Evolutionary conservation across 1,140 invertebrate species (phyloP).

Genomic region (Magallana ariakensis): DNA sequence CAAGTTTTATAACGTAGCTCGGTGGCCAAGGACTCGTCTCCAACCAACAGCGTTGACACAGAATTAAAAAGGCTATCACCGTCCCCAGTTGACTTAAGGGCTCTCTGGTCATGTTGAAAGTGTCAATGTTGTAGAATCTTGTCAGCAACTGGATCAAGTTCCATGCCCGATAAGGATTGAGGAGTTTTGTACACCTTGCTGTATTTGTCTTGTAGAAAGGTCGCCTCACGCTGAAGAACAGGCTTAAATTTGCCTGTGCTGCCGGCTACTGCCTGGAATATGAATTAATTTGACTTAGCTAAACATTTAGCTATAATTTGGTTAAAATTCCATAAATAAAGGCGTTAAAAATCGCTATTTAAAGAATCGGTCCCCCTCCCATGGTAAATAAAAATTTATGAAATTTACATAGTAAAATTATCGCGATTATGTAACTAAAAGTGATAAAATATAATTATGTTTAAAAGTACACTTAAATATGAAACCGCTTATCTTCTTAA

Average conservation of each 20-base stretch:
- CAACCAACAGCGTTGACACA: constrained; percentile 11
- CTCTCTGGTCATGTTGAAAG: not conserved
- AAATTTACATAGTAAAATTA: too few species aligned
- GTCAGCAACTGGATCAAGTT: constrained; percentile 16
- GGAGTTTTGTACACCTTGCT: not conserved
- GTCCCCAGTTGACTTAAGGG: constrained; percentile 27
- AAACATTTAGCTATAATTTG: too few species aligned
- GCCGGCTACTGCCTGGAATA: not conserved
- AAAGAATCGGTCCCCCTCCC: too few species aligned
- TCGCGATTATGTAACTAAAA: too few species aligned
- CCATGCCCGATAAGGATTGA: not conserved
- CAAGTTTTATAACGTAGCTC: constrained; percentile 40
- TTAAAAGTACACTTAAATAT: too few species aligned
- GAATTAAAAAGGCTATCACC: constrained; percentile 48
- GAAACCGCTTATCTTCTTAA: too few species aligned
- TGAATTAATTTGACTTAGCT: constrained; percentile 5
- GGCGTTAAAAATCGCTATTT: too few species aligned
- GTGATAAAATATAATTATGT: too few species aligned
- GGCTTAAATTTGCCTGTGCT: not conserved
- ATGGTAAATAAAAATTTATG: too few species aligned
- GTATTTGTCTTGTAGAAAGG: not conserved
- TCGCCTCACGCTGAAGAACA: not conserved
- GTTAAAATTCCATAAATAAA: too few species aligned
- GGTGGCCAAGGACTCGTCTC: constrained; percentile 7
- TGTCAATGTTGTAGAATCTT: not conserved